These are phyloP conservation scores for Molorchus minor DNA, from an alignment of 2,888 invertebrate species.

Conservation along the genomic window DNA sequence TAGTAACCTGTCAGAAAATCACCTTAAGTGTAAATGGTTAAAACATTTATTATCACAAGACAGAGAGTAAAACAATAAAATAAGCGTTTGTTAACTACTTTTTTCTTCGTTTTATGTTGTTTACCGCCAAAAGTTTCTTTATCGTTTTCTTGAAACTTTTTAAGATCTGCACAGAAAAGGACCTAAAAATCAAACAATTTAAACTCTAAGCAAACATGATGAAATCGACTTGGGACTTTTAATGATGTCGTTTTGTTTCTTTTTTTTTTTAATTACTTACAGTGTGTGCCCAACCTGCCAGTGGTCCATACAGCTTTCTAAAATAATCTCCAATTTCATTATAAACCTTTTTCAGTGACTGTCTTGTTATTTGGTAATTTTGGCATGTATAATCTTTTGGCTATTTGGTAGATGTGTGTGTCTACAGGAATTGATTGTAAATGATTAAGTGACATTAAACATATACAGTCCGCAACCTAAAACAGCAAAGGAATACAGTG, in stretches of 20 bases:
- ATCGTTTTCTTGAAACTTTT: conserved; percentile 69
- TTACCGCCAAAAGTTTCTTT: too few species aligned
- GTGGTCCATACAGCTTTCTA: conserved; percentile 80
- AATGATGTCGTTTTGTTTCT: background rate
- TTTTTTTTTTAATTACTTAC: too few species aligned
- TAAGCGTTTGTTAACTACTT: too few species aligned
- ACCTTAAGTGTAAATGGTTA: too few species aligned
- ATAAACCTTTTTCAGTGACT: conserved; percentile 84
- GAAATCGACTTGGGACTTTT: background rate
- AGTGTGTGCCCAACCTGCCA: conserved; percentile 96
- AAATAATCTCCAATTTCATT: conserved; percentile 87
- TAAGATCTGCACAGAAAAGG: conserved; percentile 82
- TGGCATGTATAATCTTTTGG: conserved; percentile 81
- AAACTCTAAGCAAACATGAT: too few species aligned
- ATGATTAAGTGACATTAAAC: conserved; percentile 94
- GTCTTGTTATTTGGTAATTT: conserved; percentile 77
- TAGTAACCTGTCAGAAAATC: too few species aligned
- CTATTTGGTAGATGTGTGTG: conserved; percentile 95
- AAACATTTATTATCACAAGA: too few species aligned
- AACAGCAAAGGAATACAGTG: conserved; percentile 40
- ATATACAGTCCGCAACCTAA: conserved; percentile 96
- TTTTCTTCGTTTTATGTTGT: too few species aligned
- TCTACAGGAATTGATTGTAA: conserved; percentile 92
- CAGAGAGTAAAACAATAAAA: too few species aligned
- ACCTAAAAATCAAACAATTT: conserved; percentile 66